These are phyloP conservation scores for Andrena praecox DNA, from an alignment of 2,888 invertebrate species.

Conservation along the genomic window DNA sequence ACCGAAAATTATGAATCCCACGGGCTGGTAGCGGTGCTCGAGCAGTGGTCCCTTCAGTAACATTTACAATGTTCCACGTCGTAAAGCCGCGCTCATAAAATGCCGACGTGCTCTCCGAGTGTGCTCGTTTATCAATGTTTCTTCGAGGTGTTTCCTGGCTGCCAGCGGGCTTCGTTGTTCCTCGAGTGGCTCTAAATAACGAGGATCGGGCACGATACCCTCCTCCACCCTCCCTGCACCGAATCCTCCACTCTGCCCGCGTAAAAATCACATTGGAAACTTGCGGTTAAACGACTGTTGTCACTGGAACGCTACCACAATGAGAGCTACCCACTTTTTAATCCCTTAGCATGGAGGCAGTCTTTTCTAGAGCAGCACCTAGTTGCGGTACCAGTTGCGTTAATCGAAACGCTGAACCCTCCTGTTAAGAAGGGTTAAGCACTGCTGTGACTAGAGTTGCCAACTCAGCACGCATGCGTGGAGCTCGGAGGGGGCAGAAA, in stretches of 20 bases:
- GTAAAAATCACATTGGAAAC: conserved; percentile 17
- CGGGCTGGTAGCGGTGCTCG: background rate
- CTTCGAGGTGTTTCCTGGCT: conserved; percentile 22
- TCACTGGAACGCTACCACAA: no score
- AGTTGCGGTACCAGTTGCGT: no score
- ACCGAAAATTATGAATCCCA: conserved; percentile 46
- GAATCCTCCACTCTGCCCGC: background rate
- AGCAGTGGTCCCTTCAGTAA: background rate
- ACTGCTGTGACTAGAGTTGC: no score
- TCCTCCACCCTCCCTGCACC: no score
- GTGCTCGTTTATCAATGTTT: conserved; percentile 37
- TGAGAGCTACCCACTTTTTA: no score
- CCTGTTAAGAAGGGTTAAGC: no score
- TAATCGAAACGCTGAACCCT: no score
- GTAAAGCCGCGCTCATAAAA: conserved; percentile 42
- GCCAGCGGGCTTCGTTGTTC: background rate
- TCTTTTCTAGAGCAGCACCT: no score
- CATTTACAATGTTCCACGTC: conserved; percentile 43
- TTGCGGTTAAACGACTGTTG: background rate
- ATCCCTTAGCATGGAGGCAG: no score
- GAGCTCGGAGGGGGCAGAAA: no score
- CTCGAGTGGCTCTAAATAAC: conserved; percentile 25
- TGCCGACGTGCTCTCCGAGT: conserved; percentile 5
- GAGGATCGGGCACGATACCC: conserved; percentile 9
- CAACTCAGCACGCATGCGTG: no score